A percentile compares a stretch with the other conserved stretches of the same genome.
Conservation (phyloP, 2,797 vertebrate species). For the Smutsia temminckii region DNA sequence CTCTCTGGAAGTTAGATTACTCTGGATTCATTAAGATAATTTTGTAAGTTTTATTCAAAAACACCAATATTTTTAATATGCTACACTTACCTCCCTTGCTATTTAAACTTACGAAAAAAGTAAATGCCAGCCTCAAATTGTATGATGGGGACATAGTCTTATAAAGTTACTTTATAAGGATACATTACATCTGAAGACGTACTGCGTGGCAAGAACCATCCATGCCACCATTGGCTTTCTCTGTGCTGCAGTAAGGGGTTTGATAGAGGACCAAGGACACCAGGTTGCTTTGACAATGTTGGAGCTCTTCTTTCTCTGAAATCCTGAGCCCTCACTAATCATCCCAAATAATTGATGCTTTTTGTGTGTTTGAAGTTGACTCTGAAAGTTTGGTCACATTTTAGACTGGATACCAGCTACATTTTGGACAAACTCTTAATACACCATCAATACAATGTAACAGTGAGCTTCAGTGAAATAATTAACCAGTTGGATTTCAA, state of each 20-base stretch:
- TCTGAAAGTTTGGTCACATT: background rate
- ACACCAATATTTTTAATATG: background rate
- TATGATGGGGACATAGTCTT: background rate
- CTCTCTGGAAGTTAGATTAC: background rate
- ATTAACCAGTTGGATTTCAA: background rate
- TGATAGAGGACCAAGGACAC: background rate
- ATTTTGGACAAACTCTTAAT: background rate
- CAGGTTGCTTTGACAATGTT: background rate
- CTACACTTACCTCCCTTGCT: background rate
- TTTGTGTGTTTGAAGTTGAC: background rate
- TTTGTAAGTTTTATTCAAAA: constrained; percentile 10
- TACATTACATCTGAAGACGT: background rate
- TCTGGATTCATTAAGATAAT: background rate
- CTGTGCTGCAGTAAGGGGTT: rapidly evolving
- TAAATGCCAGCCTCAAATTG: background rate
- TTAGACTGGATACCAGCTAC: background rate
- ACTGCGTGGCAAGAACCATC: background rate
- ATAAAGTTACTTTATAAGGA: background rate
- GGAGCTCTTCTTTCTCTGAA: background rate
- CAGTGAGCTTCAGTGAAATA: background rate
- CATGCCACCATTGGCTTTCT: rapidly evolving
- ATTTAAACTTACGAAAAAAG: background rate
- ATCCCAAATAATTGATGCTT: background rate
- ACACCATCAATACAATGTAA: background rate
- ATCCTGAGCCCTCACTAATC: background rate